These are phyloP conservation scores for Pseudomugil gertrudae DNA, from an alignment of 2,797 vertebrate genomes.

Conservation along the genomic window DNA sequence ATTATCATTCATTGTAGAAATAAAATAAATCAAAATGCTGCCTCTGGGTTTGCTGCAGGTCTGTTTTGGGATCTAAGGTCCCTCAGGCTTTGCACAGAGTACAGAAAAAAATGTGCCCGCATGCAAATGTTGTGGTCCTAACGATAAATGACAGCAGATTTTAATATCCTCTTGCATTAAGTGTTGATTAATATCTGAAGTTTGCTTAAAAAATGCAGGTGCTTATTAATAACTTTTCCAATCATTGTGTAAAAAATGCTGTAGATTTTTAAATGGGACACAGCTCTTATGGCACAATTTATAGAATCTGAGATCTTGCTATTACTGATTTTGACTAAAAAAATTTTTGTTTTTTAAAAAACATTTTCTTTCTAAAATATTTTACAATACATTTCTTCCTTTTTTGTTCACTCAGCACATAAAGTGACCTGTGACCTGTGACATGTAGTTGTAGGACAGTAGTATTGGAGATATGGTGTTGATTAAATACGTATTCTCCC, in stretches of 20 bases:
- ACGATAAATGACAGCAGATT: not conserved
- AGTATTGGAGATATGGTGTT: no score
- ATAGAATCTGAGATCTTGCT: not conserved
- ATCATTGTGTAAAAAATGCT: not conserved
- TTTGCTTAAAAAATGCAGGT: constrained; percentile 15
- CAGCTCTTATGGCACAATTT: constrained; percentile 1
- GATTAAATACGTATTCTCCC: no score
- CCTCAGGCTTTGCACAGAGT: not conserved
- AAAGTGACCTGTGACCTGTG: no score
- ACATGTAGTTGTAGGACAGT: no score
- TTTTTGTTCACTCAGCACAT: no score
- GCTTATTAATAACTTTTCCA: constrained; percentile 7
- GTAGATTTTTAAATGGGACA: not conserved
- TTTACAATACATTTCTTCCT: not conserved
- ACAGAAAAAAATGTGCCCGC: not conserved
- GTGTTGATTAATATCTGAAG: constrained; percentile 20
- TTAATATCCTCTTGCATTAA: not conserved
- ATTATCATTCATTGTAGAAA: not conserved
- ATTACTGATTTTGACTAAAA: not conserved
- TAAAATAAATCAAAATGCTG: not conserved
- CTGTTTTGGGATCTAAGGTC: not conserved
- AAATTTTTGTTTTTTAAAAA: not conserved
- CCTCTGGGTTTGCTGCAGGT: constrained; percentile 1
- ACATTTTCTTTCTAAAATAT: not conserved
- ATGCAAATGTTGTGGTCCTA: not conserved